Evolutionary conservation across 2,888 invertebrate genomes (phyloP).

Genomic region (Marasmarcha lunaedactyla): DNA sequence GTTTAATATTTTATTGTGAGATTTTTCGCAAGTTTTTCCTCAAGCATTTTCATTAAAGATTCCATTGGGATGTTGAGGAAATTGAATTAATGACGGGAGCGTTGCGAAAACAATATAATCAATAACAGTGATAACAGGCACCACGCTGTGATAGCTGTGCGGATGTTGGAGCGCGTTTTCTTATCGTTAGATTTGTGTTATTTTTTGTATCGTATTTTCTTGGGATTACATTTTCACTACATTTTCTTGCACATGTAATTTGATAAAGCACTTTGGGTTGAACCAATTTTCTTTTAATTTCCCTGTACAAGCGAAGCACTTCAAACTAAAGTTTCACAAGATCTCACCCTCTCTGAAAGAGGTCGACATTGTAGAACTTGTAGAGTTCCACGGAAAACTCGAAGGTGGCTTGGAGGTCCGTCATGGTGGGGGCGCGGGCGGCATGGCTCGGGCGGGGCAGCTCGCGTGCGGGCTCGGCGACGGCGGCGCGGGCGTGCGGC

Average conservation of each 20-base stretch:
- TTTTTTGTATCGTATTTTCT: no score
- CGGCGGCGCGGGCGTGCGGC: constrained; percentile 34
- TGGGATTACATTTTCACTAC: no score
- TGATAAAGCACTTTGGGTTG: no score
- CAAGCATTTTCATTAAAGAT: no score
- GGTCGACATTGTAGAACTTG: constrained; percentile 98
- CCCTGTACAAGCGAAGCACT: no score
- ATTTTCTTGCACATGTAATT: neutral
- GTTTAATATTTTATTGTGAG: no score
- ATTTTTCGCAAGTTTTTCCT: no score
- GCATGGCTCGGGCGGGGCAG: constrained; percentile 24
- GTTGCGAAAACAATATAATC: neutral
- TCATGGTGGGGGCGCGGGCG: constrained; percentile 78
- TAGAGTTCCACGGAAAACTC: constrained; percentile 96
- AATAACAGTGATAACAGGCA: neutral
- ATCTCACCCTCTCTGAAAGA: constrained; percentile 93
- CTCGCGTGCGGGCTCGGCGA: constrained; percentile 20
- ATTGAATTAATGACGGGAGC: no score
- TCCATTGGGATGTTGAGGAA: no score
- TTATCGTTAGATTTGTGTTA: no score
- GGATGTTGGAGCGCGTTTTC: no score
- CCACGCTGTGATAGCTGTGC: neutral
- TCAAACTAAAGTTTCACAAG: neutral
- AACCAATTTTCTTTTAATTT: no score
- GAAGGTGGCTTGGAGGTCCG: constrained; percentile 95